Percentiles rank a stretch among this genome's conserved stretches.
Evolutionary conservation across 1,140 invertebrate genomes (phyloP).

Genomic region (Heliothis virescens): DNA sequence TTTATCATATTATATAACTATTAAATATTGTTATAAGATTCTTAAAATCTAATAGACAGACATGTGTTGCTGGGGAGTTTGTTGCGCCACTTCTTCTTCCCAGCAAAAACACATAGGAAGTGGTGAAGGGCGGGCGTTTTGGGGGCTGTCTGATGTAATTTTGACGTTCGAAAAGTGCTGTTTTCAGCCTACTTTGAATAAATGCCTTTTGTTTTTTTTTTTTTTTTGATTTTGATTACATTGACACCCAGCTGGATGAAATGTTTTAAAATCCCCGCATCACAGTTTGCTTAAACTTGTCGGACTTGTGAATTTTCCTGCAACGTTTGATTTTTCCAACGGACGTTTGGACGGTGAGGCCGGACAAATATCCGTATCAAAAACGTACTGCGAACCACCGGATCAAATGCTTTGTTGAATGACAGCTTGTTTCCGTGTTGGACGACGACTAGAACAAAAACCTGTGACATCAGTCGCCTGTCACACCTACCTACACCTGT

Average conservation of each 20-base stretch:
- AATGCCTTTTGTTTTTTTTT: too few relatives aligned
- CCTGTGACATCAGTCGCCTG: neutral
- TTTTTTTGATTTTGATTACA: too few relatives aligned
- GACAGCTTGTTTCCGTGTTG: conserved; percentile 24
- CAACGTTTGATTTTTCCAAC: conserved; percentile 26
- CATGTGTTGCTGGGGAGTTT: too few relatives aligned
- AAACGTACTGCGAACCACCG: conserved; percentile 14
- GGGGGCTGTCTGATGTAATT: too few relatives aligned
- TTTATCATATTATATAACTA: too few relatives aligned
- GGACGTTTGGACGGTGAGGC: neutral
- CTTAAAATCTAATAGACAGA: too few relatives aligned
- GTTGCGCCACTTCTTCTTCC: too few relatives aligned
- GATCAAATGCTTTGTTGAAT: conserved; percentile 35
- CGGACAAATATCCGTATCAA: conserved; percentile 25
- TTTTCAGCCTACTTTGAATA: too few relatives aligned
- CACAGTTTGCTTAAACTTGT: conserved; percentile 2
- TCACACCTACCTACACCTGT: neutral
- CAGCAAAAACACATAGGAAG: too few relatives aligned
- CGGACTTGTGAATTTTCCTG: neutral
- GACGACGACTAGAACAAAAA: conserved; percentile 17
- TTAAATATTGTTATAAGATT: too few relatives aligned
- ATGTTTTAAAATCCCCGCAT: neutral
- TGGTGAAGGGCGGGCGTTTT: too few relatives aligned
- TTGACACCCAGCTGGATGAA: neutral
- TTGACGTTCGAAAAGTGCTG: too few relatives aligned